Percentiles rank a stretch among this genome's conserved stretches.
Evolutionary conservation across 2,797 vertebrate species (phyloP).

Genomic region (Pantherophis vulpinus): DNA sequence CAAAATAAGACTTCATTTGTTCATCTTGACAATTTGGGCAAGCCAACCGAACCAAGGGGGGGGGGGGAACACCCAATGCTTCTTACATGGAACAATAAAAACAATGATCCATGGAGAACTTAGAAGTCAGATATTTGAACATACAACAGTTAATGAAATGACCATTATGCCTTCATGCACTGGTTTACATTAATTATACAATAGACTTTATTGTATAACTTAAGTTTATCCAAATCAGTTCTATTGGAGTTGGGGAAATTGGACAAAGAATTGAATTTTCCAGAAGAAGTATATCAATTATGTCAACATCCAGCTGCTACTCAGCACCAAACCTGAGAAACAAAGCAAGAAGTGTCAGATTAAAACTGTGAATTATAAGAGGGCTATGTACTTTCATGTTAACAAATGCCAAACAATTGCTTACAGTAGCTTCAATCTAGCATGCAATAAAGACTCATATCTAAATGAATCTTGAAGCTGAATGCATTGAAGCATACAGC

Average conservation of each 20-base stretch:
- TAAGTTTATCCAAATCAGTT: background rate
- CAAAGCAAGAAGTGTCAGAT: background rate
- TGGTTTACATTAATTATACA: background rate
- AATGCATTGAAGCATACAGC: background rate
- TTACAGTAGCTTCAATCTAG: background rate
- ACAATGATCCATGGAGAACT: background rate
- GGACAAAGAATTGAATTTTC: background rate
- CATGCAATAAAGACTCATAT: background rate
- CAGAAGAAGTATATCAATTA: background rate
- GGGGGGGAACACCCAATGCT: too few species aligned
- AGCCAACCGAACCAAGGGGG: background rate
- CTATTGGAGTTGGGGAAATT: background rate
- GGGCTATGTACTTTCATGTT: background rate
- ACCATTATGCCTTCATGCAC: background rate
- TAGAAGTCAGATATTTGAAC: background rate
- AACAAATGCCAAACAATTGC: background rate
- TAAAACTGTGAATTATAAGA: background rate
- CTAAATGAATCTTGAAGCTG: background rate
- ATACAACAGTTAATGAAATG: background rate
- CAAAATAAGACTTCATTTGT: conserved; percentile 10
- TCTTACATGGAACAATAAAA: background rate
- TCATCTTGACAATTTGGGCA: background rate
- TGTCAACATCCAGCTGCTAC: background rate
- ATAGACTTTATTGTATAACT: background rate
- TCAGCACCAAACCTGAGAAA: background rate